Conservation (phyloP, 2,113 vertebrate genomes). For the Philantomba maxwellii region DNA sequence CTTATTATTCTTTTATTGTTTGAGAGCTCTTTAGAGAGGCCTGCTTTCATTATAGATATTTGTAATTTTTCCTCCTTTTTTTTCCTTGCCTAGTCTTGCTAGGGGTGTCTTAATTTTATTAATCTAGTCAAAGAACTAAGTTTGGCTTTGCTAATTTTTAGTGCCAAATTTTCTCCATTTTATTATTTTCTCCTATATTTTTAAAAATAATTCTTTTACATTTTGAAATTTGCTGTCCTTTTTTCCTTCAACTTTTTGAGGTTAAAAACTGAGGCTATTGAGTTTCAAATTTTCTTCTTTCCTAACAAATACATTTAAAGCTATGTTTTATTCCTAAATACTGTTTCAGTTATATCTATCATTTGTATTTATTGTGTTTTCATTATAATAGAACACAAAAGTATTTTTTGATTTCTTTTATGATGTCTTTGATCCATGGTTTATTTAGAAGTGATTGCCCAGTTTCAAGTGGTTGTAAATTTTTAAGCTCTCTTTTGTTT, state of each 20-base stretch:
- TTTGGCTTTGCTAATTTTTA: background rate
- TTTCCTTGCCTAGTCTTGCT: background rate
- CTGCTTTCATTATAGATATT: background rate
- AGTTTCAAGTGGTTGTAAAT: background rate
- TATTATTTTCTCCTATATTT: background rate
- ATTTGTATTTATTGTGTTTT: background rate
- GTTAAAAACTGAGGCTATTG: background rate
- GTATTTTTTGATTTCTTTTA: background rate
- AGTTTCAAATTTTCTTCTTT: background rate
- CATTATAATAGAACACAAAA: background rate
- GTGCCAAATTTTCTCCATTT: background rate
- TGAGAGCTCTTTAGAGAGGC: background rate
- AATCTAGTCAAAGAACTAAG: background rate
- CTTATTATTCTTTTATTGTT: background rate
- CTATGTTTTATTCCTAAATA: background rate
- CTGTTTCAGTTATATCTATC: background rate
- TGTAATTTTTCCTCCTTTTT: background rate
- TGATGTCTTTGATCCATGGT: background rate
- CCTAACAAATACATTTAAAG: background rate
- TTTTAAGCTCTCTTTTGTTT: background rate
- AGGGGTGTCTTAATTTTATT: background rate
- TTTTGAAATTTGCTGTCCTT: background rate
- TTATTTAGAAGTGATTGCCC: background rate
- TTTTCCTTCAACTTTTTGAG: background rate
- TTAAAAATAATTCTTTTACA: background rate